Evolutionary conservation across 2,113 vertebrate species (phyloP), one percentile per base, ranked within the genome.

Genomic region (Brachypodius melanocephalos): DNA sequence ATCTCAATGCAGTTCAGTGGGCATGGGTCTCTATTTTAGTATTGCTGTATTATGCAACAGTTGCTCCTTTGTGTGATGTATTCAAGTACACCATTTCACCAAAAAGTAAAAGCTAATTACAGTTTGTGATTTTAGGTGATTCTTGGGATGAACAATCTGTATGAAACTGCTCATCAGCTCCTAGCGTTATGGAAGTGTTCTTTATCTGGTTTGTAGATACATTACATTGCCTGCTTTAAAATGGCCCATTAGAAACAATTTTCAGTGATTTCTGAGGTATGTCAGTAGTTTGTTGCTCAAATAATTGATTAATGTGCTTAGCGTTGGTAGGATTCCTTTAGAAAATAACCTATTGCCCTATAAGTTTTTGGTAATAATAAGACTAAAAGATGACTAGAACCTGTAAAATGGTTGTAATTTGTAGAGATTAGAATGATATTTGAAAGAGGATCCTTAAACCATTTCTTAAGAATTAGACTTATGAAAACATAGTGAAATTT

Each of bases 1-100:
- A 0, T 72, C 21, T 61, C 34, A 65, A 12, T 61, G 62, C 22
- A n/a, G 15, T 31, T 83, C 11, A 31, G 0, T 72, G 31, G 24
- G 45, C 65, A 43, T 5, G 8, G 10, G 26, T 75, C 19, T 82
- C 12, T 74, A 0, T 58, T 65, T 54, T 54, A 79, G 8, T 76
- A 55, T 15, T 61, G 17, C n/a, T 61, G 8, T 85, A 17, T 32
- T 85, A 3, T 59, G 28, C 21, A 79, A 18, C 8, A 40, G 4
- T 82, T 63, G 17, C 20, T 93, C 5, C 31, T 63, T 65, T 88
- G 7, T 32, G 46, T 55, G 46, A 19, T 32, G 15, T 59, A 5
- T 65, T 68, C 32, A 65, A 46, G 19, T 89, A 29, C 12, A 38
- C 4, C 1, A 20, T 61, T 79, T 67, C 49, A 61, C 10, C 9